Conservation (phyloP, 1,140 invertebrate species). For the Zaprionus africanus region DNA sequence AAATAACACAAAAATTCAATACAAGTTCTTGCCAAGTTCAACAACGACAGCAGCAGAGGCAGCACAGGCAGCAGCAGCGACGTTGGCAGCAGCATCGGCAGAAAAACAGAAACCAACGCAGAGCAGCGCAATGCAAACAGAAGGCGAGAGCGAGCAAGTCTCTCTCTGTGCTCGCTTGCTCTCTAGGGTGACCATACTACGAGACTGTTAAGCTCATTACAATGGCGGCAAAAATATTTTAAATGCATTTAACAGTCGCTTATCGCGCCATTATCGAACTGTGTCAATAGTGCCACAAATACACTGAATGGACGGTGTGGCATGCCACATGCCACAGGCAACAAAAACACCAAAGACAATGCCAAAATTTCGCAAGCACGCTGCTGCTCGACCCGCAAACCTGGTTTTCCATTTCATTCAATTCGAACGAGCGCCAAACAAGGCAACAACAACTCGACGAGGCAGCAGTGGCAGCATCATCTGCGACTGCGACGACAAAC, state of each 20-base stretch:
- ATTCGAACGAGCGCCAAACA: constrained; percentile 62
- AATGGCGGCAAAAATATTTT: constrained; percentile 37
- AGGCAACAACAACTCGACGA: constrained; percentile 26
- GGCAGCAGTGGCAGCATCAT: constrained; percentile 36
- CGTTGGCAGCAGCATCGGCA: constrained; percentile 17
- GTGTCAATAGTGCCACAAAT: constrained; percentile 13
- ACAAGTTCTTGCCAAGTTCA: constrained; percentile 72
- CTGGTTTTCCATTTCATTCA: constrained; percentile 78
- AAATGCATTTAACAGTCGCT: constrained; percentile 45
- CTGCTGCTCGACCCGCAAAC: constrained; percentile 64
- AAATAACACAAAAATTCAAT: constrained; percentile 62
- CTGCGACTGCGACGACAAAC: constrained; percentile 16
- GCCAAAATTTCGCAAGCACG: constrained; percentile 61
- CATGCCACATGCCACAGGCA: constrained; percentile 18
- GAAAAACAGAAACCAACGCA: constrained; percentile 53
- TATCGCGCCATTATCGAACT: constrained; percentile 36
- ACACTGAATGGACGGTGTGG: background rate
- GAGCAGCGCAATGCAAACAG: constrained; percentile 38
- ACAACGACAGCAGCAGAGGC: constrained; percentile 28
- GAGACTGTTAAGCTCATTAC: constrained; percentile 34
- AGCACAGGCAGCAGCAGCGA: constrained; percentile 9
- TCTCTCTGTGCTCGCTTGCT: background rate
- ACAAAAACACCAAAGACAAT: constrained; percentile 26
- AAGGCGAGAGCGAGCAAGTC: constrained; percentile 18
- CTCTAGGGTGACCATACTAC: constrained; percentile 43